Evolutionary conservation across 2,888 invertebrate species (phyloP).

Genomic region (Euplexia lucipara): DNA sequence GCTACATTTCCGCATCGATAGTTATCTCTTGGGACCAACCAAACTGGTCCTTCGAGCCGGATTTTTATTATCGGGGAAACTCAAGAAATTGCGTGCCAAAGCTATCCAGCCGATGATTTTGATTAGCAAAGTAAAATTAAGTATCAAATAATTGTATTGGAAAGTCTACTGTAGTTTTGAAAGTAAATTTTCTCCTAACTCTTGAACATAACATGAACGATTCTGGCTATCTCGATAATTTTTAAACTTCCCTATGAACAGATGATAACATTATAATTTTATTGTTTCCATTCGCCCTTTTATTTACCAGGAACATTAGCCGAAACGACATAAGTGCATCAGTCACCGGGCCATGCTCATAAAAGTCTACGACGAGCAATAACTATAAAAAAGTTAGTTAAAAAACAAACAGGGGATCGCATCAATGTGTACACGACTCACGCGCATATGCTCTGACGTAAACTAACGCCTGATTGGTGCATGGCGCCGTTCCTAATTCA

Average conservation of each 20-base stretch:
- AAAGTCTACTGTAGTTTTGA: slow-evolving; percentile 2
- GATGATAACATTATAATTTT: slow-evolving; percentile 38
- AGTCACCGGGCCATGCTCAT: slow-evolving; percentile 75
- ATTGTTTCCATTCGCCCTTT: slow-evolving; percentile 48
- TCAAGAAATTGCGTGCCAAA: slow-evolving; percentile 40
- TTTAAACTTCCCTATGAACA: slow-evolving; percentile 6
- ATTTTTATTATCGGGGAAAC: slow-evolving; percentile 57
- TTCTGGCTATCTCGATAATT: neutral
- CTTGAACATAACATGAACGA: neutral
- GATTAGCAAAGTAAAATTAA: slow-evolving; percentile 26
- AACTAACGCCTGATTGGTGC: slow-evolving; percentile 56
- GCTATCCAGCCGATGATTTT: slow-evolving; percentile 23
- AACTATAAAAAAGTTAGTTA: slow-evolving; percentile 75
- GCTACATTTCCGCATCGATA: slow-evolving; percentile 48
- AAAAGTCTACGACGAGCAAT: slow-evolving; percentile 75
- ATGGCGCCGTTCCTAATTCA: slow-evolving; percentile 55
- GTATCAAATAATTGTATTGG: slow-evolving; percentile 6
- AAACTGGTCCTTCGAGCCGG: slow-evolving; percentile 64
- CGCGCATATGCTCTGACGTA: slow-evolving; percentile 67
- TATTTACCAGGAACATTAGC: slow-evolving; percentile 30
- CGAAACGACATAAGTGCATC: slow-evolving; percentile 65
- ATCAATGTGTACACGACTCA: slow-evolving; percentile 65
- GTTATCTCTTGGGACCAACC: slow-evolving; percentile 41
- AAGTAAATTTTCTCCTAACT: neutral
- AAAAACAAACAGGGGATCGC: slow-evolving; percentile 73